A percentile compares a stretch with the other conserved stretches of the same genome.
These are phyloP conservation scores for Prochilodus magdalenae DNA, from an alignment of 2,113 vertebrate species.

Conservation along the genomic window DNA sequence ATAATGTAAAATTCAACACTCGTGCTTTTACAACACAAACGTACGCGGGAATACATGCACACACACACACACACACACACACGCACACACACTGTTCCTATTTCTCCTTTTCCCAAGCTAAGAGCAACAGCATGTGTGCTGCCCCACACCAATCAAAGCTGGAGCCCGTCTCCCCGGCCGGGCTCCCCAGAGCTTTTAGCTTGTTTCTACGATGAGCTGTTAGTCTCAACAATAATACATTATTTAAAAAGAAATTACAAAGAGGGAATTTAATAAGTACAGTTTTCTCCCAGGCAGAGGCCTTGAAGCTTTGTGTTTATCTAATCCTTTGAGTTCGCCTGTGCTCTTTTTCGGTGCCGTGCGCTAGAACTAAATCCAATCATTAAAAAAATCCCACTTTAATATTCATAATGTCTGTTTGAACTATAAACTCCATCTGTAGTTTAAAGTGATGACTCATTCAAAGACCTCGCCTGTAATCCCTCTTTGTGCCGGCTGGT, in stretches of 20 bases:
- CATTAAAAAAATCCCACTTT: slow-evolving; percentile 69
- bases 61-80: background rate
- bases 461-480: slow-evolving; percentile 75
- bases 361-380: slow-evolving; percentile 70
- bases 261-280: slow-evolving; percentile 67
- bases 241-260: slow-evolving; percentile 73
- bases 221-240: slow-evolving; percentile 68
- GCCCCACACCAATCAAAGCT: slow-evolving; percentile 50
- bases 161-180: slow-evolving; percentile 41
- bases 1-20: slow-evolving; percentile 45
- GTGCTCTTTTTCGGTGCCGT: slow-evolving; percentile 64
- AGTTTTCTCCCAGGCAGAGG: slow-evolving; percentile 63
- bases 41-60: slow-evolving; percentile 1
- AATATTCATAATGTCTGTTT: slow-evolving; percentile 80
- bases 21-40: slow-evolving; percentile 25
- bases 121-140: slow-evolving; percentile 45
- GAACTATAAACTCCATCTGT: slow-evolving; percentile 79
- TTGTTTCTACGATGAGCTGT: slow-evolving; percentile 49
- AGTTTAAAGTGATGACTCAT: slow-evolving; percentile 80
- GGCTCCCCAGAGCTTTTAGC: slow-evolving; percentile 51
- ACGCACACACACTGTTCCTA: background rate
- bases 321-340: slow-evolving; percentile 71
- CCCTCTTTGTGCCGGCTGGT: slow-evolving; percentile 71
- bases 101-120: slow-evolving; percentile 15
- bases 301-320: slow-evolving; percentile 69